Conservation (phyloP, 2,888 invertebrate genomes). For the Napeogenes inachia region DNA sequence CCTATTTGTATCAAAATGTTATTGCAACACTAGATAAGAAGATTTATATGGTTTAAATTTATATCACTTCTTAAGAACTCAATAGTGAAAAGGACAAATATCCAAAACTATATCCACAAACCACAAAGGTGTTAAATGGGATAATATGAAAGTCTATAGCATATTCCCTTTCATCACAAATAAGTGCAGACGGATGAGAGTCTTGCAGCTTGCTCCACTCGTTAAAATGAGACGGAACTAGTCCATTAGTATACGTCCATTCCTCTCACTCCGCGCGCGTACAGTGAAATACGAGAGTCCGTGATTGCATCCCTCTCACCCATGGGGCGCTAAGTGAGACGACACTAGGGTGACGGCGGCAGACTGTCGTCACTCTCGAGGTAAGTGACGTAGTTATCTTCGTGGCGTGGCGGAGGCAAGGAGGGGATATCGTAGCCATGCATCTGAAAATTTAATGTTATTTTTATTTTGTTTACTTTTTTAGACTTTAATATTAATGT, state of each 20-base stretch:
- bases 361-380: constrained; percentile 92
- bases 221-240: too few species aligned
- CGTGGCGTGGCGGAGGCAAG: constrained; percentile 76
- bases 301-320: constrained; percentile 24
- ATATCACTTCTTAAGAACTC: too few species aligned
- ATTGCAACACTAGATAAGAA: too few species aligned
- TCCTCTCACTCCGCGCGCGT: neutral
- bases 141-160: too few species aligned
- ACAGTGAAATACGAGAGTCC: neutral
- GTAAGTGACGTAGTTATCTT: constrained; percentile 94
- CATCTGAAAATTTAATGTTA: constrained; percentile 80
- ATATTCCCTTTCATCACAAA: too few species aligned
- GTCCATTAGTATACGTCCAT: constrained; percentile 1
- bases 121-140: too few species aligned
- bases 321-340: constrained; percentile 51
- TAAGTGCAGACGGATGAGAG: too few species aligned
- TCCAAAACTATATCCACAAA: too few species aligned
- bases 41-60: too few species aligned
- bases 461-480: neutral
- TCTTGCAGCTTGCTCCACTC: too few species aligned
- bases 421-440: constrained; percentile 90
- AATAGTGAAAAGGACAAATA: too few species aligned
- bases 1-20: too few species aligned
- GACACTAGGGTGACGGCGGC: constrained; percentile 84
- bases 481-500: neutral